Percentiles rank a stretch among this genome's conserved stretches.
These are phyloP conservation scores for Rapana venosa DNA, from an alignment of 2,888 invertebrate species.

Conservation along the genomic window DNA sequence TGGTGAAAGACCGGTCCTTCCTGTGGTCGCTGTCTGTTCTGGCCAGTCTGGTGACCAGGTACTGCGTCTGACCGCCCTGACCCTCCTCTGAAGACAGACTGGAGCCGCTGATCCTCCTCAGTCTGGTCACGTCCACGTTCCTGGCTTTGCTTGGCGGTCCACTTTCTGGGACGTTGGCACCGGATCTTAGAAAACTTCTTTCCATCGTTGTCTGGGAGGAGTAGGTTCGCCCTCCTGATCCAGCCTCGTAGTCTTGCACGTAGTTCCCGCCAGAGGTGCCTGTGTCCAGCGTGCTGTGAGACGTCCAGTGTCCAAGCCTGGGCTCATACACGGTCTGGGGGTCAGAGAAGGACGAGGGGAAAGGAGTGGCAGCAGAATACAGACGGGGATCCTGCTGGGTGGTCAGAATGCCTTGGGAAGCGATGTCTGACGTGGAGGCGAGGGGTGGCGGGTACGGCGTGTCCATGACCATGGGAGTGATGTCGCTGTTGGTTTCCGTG, in stretches of 20 bases:
- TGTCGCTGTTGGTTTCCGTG: conserved; percentile 35
- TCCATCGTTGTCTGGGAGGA: neutral
- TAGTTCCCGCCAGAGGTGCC: neutral
- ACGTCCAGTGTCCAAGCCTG: neutral
- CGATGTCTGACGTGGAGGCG: neutral
- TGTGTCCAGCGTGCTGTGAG: neutral
- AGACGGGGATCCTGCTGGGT: neutral
- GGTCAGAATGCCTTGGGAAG: neutral
- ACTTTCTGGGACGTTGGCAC: neutral
- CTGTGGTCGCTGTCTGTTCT: conserved; percentile 11
- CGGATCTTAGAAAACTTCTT: neutral
- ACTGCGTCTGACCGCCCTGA: neutral
- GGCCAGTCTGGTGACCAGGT: conserved; percentile 12
- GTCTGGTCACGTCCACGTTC: neutral
- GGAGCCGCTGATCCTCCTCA: neutral
- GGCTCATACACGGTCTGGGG: neutral
- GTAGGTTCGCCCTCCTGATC: conserved; percentile 1
- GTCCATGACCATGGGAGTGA: conserved; percentile 28
- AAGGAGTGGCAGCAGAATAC: neutral
- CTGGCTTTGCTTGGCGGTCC: neutral
- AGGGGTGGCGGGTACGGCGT: neutral
- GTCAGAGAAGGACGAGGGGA: neutral
- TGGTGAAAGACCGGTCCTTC: neutral
- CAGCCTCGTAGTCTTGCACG: neutral
- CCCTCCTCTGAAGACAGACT: conserved; percentile 32